Evolutionary conservation across 2,888 invertebrate genomes (phyloP).

Genomic region (Machimus rusticus): DNA sequence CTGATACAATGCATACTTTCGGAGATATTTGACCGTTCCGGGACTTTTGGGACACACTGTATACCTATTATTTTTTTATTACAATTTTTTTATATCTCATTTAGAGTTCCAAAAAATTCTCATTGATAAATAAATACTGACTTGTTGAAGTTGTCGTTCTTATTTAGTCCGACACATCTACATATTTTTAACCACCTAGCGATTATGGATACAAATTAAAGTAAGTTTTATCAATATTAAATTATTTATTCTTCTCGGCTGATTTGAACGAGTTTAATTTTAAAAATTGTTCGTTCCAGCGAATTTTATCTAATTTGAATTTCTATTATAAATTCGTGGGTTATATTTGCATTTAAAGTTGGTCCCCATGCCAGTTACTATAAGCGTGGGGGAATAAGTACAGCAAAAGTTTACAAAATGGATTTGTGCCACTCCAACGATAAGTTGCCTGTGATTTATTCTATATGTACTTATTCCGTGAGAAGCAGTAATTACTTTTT

Average conservation of each 20-base stretch:
- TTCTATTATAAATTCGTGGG: slow-evolving; percentile 1
- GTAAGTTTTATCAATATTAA: background rate
- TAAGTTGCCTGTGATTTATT: slow-evolving; percentile 27
- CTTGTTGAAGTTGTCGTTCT: too few species aligned
- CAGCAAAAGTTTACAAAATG: background rate
- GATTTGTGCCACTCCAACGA: background rate
- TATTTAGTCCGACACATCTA: too few species aligned
- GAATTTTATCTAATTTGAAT: slow-evolving; percentile 25
- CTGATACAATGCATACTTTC: too few species aligned
- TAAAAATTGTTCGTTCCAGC: background rate
- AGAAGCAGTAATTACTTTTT: slow-evolving; percentile 27
- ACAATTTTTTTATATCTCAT: too few species aligned
- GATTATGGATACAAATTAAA: background rate
- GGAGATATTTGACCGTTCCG: too few species aligned
- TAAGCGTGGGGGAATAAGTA: background rate
- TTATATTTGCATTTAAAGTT: background rate
- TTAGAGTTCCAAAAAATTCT: too few species aligned
- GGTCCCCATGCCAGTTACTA: background rate
- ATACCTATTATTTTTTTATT: too few species aligned
- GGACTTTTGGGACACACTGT: too few species aligned
- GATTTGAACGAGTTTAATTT: background rate
- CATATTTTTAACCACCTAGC: too few species aligned
- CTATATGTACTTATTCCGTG: background rate
- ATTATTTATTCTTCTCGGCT: background rate
- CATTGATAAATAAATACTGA: too few species aligned